Evolutionary conservation across 2,888 invertebrate genomes (phyloP), one percentile per base, ranked within the genome.

Genomic region (Isotomurus palustris): DNA sequence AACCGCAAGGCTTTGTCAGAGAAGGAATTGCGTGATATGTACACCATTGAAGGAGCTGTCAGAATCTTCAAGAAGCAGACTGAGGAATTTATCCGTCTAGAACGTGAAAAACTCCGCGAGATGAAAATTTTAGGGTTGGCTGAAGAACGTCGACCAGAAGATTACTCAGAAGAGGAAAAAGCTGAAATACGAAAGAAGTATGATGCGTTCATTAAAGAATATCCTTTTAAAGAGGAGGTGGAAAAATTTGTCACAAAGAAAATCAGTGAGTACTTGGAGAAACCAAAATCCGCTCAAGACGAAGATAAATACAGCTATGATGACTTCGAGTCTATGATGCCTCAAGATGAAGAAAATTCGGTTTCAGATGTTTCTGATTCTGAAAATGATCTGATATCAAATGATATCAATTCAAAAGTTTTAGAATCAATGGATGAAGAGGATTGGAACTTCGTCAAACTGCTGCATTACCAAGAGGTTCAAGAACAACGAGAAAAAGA

Each of bases 111-210:
- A 12, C 27, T 36, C 2, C 3, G 40, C 5, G 53, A 27, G 28
- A 17, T 12, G 12, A 53, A 43, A 28, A 41, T 25, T 3, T 14
- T 43, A 1, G 55, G 41, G 17, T 25, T 48, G 2, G 47, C 32
- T 24, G 38, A 44, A 27, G 51, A 51, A 25, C 41, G 38, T 32
- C n/a, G 10, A n/a, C 24, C 41, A 3, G 49, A 49, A 32, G 49
- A 49, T 21, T 49, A 49, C 27, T 17, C 35, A 3, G 35, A 3
- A 8, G 29, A 32, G 10, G 49, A 49, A 21, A 17, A 19, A 19
- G 19, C 19, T 14, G 35, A 32, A 32, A 3, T 49, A 12, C 3
- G 17, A 19, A 3, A 5, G 22, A 49, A 49, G 19, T 49, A 49
- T 29, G 10, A 21, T 10, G 14, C 8, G 19, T 49, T 28, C 36